phyloP scores from a whole-genome alignment of 2,797 vertebrate genomes.

The Sebastes itinus region DNA sequence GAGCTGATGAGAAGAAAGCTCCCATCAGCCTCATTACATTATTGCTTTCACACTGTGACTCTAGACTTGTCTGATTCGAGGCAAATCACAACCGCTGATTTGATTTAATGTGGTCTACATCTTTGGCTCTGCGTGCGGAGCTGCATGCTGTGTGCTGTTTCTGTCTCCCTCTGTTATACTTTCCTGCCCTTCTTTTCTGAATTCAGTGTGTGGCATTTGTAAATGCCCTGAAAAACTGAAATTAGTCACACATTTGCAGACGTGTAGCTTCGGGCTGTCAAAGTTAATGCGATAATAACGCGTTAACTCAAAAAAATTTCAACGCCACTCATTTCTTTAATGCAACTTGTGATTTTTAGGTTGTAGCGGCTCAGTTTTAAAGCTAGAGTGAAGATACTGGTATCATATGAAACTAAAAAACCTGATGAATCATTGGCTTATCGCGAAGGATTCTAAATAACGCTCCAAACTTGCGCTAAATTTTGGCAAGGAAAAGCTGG shows the following conservation, averaged over 20 bases:
- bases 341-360: too few species aligned
- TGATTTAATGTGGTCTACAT: slow-evolving; percentile 30
- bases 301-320: too few species aligned
- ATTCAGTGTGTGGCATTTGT: background rate
- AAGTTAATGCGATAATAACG: too few species aligned
- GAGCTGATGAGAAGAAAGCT: slow-evolving; percentile 23
- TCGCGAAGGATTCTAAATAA: too few species aligned
- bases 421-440: too few species aligned
- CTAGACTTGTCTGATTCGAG: slow-evolving; percentile 31
- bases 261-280: background rate
- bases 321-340: too few species aligned
- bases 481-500: too few species aligned
- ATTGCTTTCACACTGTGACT: slow-evolving; percentile 44
- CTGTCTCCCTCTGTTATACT: background rate
- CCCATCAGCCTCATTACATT: slow-evolving; percentile 50
- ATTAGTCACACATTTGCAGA: background rate
- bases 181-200: background rate
- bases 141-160: background rate
- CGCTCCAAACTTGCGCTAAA: too few species aligned
- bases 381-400: too few species aligned
- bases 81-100: slow-evolving; percentile 34
- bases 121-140: background rate
- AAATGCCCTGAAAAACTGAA: background rate
- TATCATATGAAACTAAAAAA: too few species aligned
- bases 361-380: too few species aligned